A percentile compares a stretch with the other conserved stretches of the same genome.
Evolutionary conservation across 2,113 vertebrate species (phyloP).

Genomic region (Stegastes partitus): DNA sequence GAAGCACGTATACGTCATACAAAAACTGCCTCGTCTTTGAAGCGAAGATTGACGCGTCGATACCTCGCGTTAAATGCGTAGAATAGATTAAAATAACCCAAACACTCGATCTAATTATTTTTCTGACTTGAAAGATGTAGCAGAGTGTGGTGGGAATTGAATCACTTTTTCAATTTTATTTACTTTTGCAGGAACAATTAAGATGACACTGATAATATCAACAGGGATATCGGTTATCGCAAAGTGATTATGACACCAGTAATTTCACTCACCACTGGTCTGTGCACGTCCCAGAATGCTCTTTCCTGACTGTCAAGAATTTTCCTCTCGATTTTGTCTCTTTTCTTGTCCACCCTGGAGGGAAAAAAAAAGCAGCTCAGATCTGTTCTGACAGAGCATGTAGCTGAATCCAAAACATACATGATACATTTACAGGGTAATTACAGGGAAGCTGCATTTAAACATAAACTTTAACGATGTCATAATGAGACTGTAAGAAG

Average conservation of each 20-base stretch:
- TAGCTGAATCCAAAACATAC: not conserved
- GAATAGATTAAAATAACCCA: constrained; percentile 15
- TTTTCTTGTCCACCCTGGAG: constrained; percentile 96
- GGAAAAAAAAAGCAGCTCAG: not conserved
- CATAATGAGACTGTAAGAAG: constrained; percentile 24
- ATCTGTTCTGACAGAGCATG: not conserved
- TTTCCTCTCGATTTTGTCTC: constrained; percentile 98
- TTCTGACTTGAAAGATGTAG: not conserved
- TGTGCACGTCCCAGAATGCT: constrained; percentile 98
- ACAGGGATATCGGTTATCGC: not conserved
- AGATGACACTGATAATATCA: constrained; percentile 18
- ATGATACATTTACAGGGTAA: constrained; percentile 11
- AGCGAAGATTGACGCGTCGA: not conserved
- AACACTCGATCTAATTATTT: constrained; percentile 3
- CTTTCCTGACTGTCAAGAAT: constrained; percentile 98
- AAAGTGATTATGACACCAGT: constrained; percentile 17
- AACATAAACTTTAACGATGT: constrained; percentile 8
- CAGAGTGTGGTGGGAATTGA: constrained; percentile 3
- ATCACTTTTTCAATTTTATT: not conserved
- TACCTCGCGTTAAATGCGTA: constrained; percentile 2
- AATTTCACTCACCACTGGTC: constrained; percentile 93
- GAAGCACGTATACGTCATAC: constrained; percentile 15
- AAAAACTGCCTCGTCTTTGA: constrained; percentile 7
- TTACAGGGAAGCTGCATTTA: not conserved
- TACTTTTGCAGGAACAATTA: constrained; percentile 11